phyloP scores from a whole-genome alignment of 2,797 vertebrate species.

The Centropyge bicolor region DNA sequence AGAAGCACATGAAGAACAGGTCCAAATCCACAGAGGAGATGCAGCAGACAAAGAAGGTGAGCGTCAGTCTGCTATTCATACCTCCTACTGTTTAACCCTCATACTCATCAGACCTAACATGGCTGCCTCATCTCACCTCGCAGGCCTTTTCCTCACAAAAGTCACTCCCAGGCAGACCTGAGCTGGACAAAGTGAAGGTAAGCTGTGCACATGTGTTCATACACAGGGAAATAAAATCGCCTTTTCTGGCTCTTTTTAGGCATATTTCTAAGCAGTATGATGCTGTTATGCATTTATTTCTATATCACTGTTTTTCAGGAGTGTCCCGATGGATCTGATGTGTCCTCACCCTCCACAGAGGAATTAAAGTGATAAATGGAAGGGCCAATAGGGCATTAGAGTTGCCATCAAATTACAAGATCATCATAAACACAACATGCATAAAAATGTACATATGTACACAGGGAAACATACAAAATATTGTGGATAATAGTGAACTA shows the following conservation, averaged over 20 bases:
- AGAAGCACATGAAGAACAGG: conserved; percentile 89
- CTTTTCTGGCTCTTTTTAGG: neutral
- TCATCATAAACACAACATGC: conserved; percentile 36
- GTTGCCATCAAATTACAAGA: conserved; percentile 8
- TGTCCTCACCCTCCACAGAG: conserved; percentile 77
- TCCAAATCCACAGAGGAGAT: conserved; percentile 91
- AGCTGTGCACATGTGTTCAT: conserved; percentile 20
- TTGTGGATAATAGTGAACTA: conserved; percentile 12
- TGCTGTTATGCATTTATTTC: neutral
- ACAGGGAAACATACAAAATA: conserved; percentile 28
- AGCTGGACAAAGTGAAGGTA: conserved; percentile 87
- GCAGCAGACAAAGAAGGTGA: conserved; percentile 89
- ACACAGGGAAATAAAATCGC: neutral
- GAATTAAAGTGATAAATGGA: conserved; percentile 78
- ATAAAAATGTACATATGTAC: conserved; percentile 49
- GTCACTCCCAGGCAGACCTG: conserved; percentile 87
- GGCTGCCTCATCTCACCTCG: conserved; percentile 10
- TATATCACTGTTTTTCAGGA: conserved; percentile 74
- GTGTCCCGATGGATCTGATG: conserved; percentile 78
- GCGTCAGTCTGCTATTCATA: neutral
- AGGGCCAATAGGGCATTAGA: neutral
- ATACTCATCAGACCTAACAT: neutral
- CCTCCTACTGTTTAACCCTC: neutral
- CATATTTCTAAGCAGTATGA: neutral
- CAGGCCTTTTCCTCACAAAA: conserved; percentile 90